Evolutionary conservation across 2,113 vertebrate species (phyloP), one percentile per base, ranked within the genome.

Genomic region (Hippolais icterina): DNA sequence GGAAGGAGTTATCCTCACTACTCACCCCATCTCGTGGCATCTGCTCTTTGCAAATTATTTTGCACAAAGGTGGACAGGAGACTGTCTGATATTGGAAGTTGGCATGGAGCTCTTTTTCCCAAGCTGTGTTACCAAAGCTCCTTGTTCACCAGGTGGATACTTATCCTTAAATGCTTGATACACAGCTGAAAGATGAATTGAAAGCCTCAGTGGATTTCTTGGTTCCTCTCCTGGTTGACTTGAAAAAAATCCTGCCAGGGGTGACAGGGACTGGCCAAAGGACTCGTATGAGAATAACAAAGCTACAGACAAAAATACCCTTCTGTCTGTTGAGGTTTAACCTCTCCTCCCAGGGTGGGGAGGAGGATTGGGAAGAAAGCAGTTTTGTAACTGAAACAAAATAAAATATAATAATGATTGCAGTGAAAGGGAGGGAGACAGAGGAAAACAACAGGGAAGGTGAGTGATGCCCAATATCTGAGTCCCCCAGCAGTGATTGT

Each of bases 11-110:
- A 64, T 78, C 57, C 31, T 91, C 60, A 42, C 28, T 23, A 7
- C 33, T 59, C 3, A 0, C 9, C 39, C 52, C 65, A 29, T 22
- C 46, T n/a, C 1, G 0, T 41, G 66, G 22, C 31, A 37, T 44
- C n/a, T 75, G 5, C 11, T 54, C 44, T 71, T 60, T 64, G 33
- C 29, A 84, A 70, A 70, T 74, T 66, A 35, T 84, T 95, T 84
- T 84, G 25, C 60, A 66, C 56, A 44, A 42, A 50, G 2, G 2
- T 63, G 74, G 22, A 9, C 15, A 61, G 69, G 16, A 74, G 39
- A 27, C 9, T 68, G 29, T 59, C 54, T 83, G 57, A 61, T 39
- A 46, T 1, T 74, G 35, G 24, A 84, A 66, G 8, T 1, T 70
- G 59, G 44, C 15, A 24, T 2, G 9, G 47, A 76, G 29, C 39